Evolutionary conservation across 2,888 invertebrate genomes (phyloP).

Genomic region (Therioaphis trifolii): DNA sequence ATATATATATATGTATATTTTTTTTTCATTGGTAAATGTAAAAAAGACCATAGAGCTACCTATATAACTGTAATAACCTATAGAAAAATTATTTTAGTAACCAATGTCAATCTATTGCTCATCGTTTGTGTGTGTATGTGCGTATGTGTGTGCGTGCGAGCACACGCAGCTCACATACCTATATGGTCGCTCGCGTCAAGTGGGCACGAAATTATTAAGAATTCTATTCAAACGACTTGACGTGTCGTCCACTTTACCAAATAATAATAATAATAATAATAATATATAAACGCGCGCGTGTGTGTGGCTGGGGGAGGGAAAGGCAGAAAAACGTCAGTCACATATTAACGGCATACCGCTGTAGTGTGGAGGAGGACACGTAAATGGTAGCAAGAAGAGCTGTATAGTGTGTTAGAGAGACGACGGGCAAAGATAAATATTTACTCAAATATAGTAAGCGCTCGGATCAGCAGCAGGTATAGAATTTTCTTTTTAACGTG

Average conservation of each 20-base stretch:
- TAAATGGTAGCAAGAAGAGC: conserved; percentile 44
- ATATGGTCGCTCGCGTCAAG: conserved; percentile 45
- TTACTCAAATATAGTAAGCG: conserved; percentile 54
- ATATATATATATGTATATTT: background rate
- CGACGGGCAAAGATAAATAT: conserved; percentile 58
- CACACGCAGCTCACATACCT: background rate
- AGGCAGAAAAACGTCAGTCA: conserved; percentile 59
- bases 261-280: conserved; percentile 19
- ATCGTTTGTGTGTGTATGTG: background rate
- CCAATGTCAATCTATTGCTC: conserved; percentile 28
- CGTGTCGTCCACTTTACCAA: conserved; percentile 53
- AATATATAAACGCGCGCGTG: background rate
- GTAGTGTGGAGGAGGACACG: conserved; percentile 37
- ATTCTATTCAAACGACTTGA: conserved; percentile 59
- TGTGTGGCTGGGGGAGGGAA: conserved; percentile 1
- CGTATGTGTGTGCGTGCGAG: no score
- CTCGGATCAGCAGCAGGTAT: conserved; percentile 20
- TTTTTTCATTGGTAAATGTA: background rate
- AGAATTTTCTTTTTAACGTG: conserved; percentile 16
- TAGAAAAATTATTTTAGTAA: conserved; percentile 20
- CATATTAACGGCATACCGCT: background rate
- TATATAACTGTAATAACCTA: no score
- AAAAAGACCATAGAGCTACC: no score
- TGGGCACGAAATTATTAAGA: conserved; percentile 60
- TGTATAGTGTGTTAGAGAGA: background rate